phyloP scores from a whole-genome alignment of 2,888 invertebrate genomes.

The Parnassius glacialis region DNA sequence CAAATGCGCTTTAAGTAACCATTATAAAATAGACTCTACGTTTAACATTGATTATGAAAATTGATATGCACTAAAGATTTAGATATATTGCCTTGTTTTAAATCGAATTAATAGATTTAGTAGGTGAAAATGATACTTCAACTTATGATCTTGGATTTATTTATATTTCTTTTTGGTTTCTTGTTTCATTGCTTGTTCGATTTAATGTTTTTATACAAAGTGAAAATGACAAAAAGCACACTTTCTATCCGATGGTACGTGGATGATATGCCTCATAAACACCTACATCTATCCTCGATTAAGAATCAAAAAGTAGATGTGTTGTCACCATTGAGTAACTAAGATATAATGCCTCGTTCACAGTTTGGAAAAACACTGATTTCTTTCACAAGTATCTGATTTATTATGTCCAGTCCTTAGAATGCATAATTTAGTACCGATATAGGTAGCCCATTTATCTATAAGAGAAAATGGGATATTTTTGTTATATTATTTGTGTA shows the following conservation, averaged over 20 bases:
- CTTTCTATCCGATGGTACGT: not conserved
- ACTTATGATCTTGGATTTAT: conserved; percentile 9
- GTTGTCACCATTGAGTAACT: no score
- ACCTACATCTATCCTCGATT: no score
- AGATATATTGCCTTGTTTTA: conserved; percentile 32
- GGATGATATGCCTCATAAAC: no score
- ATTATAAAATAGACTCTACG: conserved; percentile 26
- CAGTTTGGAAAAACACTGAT: no score
- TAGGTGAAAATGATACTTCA: conserved; percentile 17
- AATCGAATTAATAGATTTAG: conserved; percentile 14
- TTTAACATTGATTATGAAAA: not conserved
- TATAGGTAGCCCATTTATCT: conserved; percentile 65
- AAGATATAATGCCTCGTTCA: no score
- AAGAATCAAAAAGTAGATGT: no score
- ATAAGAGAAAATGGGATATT: conserved; percentile 48
- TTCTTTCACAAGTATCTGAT: no score
- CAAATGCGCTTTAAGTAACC: conserved; percentile 32
- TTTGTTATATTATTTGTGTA: not conserved
- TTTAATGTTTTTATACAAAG: not conserved
- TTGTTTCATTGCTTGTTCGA: not conserved
- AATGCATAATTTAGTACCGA: conserved; percentile 67
- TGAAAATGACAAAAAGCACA: not conserved
- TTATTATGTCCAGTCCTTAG: conserved; percentile 46
- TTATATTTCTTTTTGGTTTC: not conserved
- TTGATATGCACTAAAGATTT: conserved; percentile 6